Evolutionary conservation across 2,888 invertebrate genomes (phyloP), one percentile per base, ranked within the genome.

Genomic region (Drosophila kanekoi): DNA sequence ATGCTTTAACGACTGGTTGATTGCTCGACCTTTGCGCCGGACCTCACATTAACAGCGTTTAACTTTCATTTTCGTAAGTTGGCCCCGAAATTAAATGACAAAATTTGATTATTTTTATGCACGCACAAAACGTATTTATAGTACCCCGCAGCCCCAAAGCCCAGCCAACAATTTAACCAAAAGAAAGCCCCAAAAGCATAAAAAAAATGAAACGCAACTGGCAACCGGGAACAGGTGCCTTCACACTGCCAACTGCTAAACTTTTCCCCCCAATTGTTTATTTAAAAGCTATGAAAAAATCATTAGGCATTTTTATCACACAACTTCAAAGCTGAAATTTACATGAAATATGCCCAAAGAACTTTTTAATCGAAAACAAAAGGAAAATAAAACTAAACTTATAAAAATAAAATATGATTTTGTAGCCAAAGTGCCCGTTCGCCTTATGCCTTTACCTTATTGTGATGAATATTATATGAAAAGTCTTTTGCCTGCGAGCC

Each of bases 231-330:
- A 51, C 75, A 71, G 71, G 75, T 75, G 71, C 53, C 58, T 65
- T 33, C 28, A 47, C 48, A 49, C 54, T 40, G 56, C 20, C 47
- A 69, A 53, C 59, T 44, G 63, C 43, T 45, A 58, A 84, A 81
- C 64, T 84, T 83, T 78, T 74, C 28, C 52, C 56, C 71, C 48
- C 72, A 81, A 83, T 86, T 86, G 83, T 86, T 83, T 86, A 86
- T 84, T 87, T 83, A 87, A 83, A 75, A 87, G 83, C 72, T 68
- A 84, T 87, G 73, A 84, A 87, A 84, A 81, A 81, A 78, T 87
- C 87, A 84, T 84, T 87, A 87, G 65, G 61, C 68, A 70, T 78
- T 84, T 87, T 70, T 65, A 74, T 28, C 28, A 57, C 66, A 60
- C 62, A 76, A 74, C 81, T 84, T 87, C 80, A 87, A 84, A 81